Conservation (phyloP, 2,797 vertebrate genomes). For the Carapus acus region DNA sequence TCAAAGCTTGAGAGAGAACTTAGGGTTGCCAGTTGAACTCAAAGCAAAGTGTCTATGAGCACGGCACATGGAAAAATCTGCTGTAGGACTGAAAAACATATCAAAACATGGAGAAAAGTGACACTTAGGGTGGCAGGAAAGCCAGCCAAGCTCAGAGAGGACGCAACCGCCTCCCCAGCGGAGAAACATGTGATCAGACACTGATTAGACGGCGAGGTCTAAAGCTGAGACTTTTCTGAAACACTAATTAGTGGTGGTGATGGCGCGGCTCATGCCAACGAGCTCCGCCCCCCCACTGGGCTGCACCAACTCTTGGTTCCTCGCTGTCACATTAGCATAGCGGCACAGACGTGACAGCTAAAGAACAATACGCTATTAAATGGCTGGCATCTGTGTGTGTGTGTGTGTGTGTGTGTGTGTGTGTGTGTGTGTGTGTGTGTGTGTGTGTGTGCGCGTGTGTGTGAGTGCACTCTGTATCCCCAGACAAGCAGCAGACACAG, state of each 20-base stretch:
- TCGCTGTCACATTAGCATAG: conserved; percentile 67
- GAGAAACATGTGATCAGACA: conserved; percentile 66
- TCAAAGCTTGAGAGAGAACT: no score
- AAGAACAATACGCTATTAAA: no score
- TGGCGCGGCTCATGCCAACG: conserved; percentile 65
- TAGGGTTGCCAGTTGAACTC: no score
- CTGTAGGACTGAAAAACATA: no score
- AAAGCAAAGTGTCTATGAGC: no score
- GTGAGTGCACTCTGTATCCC: conserved; percentile 12
- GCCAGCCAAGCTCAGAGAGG: conserved; percentile 55
- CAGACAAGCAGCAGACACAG: conserved; percentile 21
- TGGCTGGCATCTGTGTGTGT: no score
- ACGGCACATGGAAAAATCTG: no score
- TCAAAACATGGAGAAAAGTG: no score
- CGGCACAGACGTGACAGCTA: conserved; percentile 48
- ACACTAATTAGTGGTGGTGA: conserved; percentile 71
- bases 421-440: no score
- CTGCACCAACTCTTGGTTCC: conserved; percentile 61
- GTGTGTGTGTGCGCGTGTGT: no score
- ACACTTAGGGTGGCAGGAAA: conserved; percentile 42
- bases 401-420: no score
- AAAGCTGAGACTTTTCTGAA: conserved; percentile 64
- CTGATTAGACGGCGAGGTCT: conserved; percentile 70
- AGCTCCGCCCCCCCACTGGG: conserved; percentile 55
- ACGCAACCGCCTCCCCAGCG: conserved; percentile 61